A percentile compares a stretch with the other conserved stretches of the same genome.
Conservation (phyloP, 2,113 vertebrate genomes). For the Alethe diademata region DNA sequence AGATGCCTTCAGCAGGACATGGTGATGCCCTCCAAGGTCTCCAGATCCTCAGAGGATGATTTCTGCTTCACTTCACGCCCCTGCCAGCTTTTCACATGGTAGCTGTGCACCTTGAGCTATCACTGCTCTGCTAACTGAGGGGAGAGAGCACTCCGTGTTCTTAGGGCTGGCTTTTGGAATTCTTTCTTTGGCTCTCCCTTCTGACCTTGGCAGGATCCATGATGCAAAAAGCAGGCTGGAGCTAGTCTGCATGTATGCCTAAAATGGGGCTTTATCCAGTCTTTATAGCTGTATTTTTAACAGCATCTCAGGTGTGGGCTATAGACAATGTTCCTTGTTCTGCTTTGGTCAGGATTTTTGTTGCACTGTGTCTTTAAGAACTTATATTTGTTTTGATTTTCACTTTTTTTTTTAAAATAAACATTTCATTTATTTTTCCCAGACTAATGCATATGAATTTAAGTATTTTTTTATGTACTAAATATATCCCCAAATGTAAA, state of each 20-base stretch:
- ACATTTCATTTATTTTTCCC: accelerated
- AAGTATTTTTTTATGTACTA: background rate
- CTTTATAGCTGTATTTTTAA: background rate
- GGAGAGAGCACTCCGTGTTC: accelerated
- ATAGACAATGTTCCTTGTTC: background rate
- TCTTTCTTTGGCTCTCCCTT: background rate
- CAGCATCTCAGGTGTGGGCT: background rate
- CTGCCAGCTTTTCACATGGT: background rate
- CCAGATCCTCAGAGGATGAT: background rate
- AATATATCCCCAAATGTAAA: background rate
- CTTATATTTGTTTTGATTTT: background rate
- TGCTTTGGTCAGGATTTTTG: background rate
- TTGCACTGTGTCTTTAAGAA: background rate
- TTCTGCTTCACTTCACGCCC: background rate
- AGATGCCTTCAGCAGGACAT: background rate
- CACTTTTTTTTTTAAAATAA: background rate
- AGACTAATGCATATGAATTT: background rate
- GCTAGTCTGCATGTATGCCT: background rate
- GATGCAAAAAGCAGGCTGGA: background rate
- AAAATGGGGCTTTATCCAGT: background rate
- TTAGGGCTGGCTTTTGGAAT: background rate
- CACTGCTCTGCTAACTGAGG: background rate
- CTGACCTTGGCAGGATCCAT: background rate
- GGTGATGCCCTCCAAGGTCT: background rate
- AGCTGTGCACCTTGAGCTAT: background rate